A percentile compares a stretch with the other conserved stretches of the same genome.
Conservation (phyloP, 2,888 invertebrate species). For the Adineta ricciae region DNA sequence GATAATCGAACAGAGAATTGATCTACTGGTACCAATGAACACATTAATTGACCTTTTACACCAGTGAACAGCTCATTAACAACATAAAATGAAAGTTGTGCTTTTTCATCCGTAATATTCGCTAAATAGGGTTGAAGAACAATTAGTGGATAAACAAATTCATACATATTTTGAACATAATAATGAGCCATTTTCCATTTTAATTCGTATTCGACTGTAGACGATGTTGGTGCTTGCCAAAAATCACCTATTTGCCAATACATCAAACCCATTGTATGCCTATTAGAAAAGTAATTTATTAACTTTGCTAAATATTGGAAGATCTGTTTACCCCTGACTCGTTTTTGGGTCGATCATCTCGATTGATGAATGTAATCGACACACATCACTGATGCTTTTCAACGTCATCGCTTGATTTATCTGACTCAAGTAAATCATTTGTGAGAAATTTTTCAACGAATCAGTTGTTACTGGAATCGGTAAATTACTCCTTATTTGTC, state of each 20-base stretch:
- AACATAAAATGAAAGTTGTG: not conserved
- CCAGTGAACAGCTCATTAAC: not conserved
- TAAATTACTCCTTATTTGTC: not conserved
- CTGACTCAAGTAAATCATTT: constrained; percentile 40
- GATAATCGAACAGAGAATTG: not conserved
- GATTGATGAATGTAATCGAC: constrained; percentile 51
- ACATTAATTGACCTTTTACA: not conserved
- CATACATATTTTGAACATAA: constrained; percentile 68
- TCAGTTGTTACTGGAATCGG: not conserved
- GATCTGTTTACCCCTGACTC: constrained; percentile 10
- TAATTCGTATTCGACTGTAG: constrained; percentile 69
- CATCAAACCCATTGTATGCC: constrained; percentile 65
- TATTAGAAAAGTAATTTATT: not conserved
- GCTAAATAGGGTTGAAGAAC: not conserved
- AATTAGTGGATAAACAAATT: not conserved
- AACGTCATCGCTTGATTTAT: constrained; percentile 73
- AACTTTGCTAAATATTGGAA: too few species aligned
- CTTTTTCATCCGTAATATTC: not conserved
- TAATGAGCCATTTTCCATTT: constrained; percentile 76
- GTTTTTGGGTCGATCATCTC: not conserved
- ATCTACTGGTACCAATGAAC: not conserved
- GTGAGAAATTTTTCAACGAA: not conserved
- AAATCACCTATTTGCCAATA: constrained; percentile 98
- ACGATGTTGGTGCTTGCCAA: constrained; percentile 94
- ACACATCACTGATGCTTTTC: constrained; percentile 72